Conservation (phyloP, 2,113 vertebrate species). For the Butorides virescens region DNA sequence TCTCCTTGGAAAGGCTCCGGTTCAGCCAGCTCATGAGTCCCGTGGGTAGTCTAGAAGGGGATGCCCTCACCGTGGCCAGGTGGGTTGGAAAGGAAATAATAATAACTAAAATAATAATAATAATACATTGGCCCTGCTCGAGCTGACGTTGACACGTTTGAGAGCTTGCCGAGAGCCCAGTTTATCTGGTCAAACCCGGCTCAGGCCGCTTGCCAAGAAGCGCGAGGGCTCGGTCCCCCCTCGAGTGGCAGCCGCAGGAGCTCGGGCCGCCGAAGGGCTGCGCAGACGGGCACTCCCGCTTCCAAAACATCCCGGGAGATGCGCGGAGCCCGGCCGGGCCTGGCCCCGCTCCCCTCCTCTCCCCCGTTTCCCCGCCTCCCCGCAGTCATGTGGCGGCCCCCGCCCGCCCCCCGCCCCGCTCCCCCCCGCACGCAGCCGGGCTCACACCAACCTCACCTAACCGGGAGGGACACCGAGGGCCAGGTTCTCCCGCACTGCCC, state of each 20-base stretch:
- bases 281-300: neutral
- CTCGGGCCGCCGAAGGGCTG: constrained; percentile 7
- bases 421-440: neutral
- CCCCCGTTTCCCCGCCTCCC: constrained; percentile 40
- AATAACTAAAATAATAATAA: neutral
- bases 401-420: neutral
- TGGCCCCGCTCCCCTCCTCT: constrained; percentile 40
- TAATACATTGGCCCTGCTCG: neutral
- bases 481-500: neutral
- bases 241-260: neutral
- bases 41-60: neutral
- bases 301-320: constrained; percentile 4
- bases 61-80: neutral
- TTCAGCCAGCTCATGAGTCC: neutral
- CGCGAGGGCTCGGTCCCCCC: neutral
- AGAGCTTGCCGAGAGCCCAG: neutral
- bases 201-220: neutral
- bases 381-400: constrained; percentile 53
- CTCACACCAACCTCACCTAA: constrained; percentile 50
- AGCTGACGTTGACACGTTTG: neutral
- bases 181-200: neutral
- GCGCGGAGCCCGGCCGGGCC: neutral
- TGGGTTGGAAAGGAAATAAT: neutral
- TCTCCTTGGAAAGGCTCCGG: neutral
- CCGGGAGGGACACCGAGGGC: constrained; percentile 29